Base-by-base conservation (phyloP, 1,140 invertebrate genomes). In the Lepidurus couesii region DNA sequence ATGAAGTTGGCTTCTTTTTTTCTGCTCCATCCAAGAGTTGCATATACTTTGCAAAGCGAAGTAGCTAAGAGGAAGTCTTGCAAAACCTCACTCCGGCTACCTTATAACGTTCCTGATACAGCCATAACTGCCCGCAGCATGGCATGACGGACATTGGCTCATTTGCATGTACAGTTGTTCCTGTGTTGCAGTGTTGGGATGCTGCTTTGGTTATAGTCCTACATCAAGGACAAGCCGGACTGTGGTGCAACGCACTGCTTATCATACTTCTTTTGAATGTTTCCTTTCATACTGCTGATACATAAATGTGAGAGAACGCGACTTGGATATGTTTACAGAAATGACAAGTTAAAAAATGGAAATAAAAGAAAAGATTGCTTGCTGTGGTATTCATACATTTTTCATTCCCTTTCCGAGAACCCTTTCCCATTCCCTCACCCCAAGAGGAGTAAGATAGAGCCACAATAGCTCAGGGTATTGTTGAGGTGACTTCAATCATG, bases 151-250 rank as follows among this genome's bases (percentile, higher is more conserved):
- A 65, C 21, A n/a, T 65, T 21, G 53, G 53, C 53, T 65, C 53
- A 65, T 65, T 65, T n/a, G 53, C 53, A 65, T 65, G 21, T 65
- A 7, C 53, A 65, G 53, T 65, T 65, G 53, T 65, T 65, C 16
- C n/a, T 13, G 53, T 13, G 53, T n/a, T 65, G 53, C 53, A n/a
- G 53, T 65, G 53, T 4, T 34, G 34, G 53, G 16, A 13, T 21
- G 53, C 53, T 65, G 34, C 13, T 65, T 65, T 9, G 53, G 53
- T 65, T 65, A 7, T 65, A n/a, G 3, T 16, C 21, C 45, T 65
- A 34, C 13, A 65, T 65, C 53, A 65, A 65, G 53, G 53, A 65
- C 53, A 65, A 65, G 21, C 53, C 53, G 53, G 53, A 65, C 53
- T 65, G n/a, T 21, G 16, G 13, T 65, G 53, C 53, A 65, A 16